Conservation (phyloP, 2,888 invertebrate species). For the Agrypnus murinus region DNA sequence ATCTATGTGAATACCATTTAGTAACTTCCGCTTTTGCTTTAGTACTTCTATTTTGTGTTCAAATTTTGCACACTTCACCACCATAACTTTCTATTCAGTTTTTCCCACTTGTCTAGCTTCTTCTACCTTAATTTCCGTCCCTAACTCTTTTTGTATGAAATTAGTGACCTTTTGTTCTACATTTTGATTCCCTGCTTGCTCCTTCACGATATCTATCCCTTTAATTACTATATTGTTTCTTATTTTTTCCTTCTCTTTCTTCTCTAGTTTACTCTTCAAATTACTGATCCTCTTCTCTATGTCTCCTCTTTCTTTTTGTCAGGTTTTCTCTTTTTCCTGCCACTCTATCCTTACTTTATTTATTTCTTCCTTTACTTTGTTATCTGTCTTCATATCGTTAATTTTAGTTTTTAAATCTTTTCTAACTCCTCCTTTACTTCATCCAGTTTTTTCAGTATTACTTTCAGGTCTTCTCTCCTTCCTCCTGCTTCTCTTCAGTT, state of each 20-base stretch:
- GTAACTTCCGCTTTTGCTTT: conserved; percentile 1
- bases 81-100: conserved; percentile 5
- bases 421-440: too few species aligned
- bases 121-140: conserved; percentile 9
- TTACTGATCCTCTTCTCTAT: conserved; percentile 5
- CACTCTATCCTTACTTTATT: conserved; percentile 7
- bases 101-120: conserved; percentile 11
- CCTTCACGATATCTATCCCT: conserved; percentile 10
- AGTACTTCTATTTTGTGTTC: conserved; percentile 14
- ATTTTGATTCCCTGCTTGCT: too few species aligned
- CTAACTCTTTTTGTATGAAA: conserved; percentile 3
- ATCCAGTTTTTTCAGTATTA: too few species aligned
- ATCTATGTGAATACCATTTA: conserved; percentile 3
- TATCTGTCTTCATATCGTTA: too few species aligned
- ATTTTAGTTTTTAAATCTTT: too few species aligned
- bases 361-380: conserved; percentile 16
- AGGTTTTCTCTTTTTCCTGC: neutral
- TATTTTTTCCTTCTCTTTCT: neutral
- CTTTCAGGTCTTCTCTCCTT: too few species aligned
- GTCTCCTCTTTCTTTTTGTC: neutral
- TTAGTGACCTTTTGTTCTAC: conserved; percentile 12
- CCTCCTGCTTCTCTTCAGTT: too few species aligned
- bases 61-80: conserved; percentile 16
- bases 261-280: too few species aligned
- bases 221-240: too few species aligned